These are phyloP conservation scores for Platorchestia sp. DNA, from an alignment of 1,140 invertebrate genomes.

Conservation along the genomic window DNA sequence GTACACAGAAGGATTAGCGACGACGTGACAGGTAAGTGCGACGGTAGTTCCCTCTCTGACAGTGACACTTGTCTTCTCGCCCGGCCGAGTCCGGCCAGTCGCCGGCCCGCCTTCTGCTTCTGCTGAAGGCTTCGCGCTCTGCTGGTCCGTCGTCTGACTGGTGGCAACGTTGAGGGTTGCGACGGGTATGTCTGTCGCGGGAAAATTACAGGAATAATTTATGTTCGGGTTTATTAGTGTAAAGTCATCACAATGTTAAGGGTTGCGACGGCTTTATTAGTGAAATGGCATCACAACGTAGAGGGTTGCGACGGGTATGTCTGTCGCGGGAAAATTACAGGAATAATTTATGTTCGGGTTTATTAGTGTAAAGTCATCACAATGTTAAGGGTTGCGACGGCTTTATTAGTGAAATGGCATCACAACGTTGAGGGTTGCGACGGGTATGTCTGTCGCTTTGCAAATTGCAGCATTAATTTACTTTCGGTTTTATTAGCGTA, in stretches of 20 bases:
- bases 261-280: too few relatives aligned
- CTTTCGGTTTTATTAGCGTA: too few relatives aligned
- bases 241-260: too few relatives aligned
- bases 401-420: too few relatives aligned
- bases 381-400: too few relatives aligned
- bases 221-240: too few relatives aligned
- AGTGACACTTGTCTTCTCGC: slow-evolving; percentile 36
- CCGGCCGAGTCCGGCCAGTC: not conserved
- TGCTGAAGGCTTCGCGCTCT: not conserved
- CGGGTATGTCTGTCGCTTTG: slow-evolving; percentile 59
- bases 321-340: slow-evolving; percentile 32
- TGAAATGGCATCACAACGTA: too few relatives aligned
- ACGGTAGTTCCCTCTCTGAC: slow-evolving; percentile 59
- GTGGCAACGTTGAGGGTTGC: slow-evolving; percentile 58
- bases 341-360: too few relatives aligned
- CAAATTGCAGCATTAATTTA: not conserved
- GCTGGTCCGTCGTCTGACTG: slow-evolving; percentile 7
- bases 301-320: slow-evolving; percentile 61
- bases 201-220: not conserved
- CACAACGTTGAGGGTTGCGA: slow-evolving; percentile 60
- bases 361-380: too few relatives aligned
- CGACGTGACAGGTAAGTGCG: slow-evolving; percentile 60
- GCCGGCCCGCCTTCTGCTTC: not conserved
- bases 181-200: slow-evolving; percentile 59
- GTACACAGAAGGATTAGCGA: slow-evolving; percentile 63